These are phyloP conservation scores for Monochamus saltuarius DNA, from an alignment of 1,140 invertebrate species.

Conservation along the genomic window DNA sequence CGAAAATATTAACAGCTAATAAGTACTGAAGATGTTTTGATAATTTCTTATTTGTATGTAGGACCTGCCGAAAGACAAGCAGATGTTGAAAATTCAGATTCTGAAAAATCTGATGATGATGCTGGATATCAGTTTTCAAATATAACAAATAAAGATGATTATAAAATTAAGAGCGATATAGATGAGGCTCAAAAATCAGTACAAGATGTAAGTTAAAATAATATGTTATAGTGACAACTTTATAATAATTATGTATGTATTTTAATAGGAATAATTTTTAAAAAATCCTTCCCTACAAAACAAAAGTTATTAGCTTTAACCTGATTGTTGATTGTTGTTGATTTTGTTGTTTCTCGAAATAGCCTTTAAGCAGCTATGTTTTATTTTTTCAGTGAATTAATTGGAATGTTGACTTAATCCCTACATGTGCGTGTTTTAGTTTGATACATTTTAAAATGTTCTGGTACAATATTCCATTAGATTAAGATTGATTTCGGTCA, in stretches of 20 bases:
- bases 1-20: too few species aligned
- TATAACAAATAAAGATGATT: constrained; percentile 47
- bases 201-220: constrained; percentile 33
- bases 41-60: too few species aligned
- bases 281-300: constrained; percentile 18
- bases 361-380: constrained; percentile 17
- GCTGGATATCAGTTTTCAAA: constrained; percentile 42
- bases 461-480: constrained; percentile 39
- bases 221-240: not conserved
- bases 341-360: constrained; percentile 2
- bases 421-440: constrained; percentile 27
- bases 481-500: constrained; percentile 10
- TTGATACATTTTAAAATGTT: constrained; percentile 31
- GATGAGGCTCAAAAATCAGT: constrained; percentile 43
- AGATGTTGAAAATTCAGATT: constrained; percentile 27
- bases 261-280: constrained; percentile 19
- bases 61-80: too few species aligned
- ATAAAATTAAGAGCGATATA: constrained; percentile 38
- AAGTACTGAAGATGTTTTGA: too few species aligned
- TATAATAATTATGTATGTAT: constrained; percentile 8
- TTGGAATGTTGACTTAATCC: constrained; percentile 12
- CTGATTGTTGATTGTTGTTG: constrained; percentile 9
- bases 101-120: constrained; percentile 35
- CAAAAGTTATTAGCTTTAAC: constrained; percentile 17
- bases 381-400: constrained; percentile 17